Conservation (phyloP, 2,113 vertebrate species). For the Pheucticus melanocephalus region DNA sequence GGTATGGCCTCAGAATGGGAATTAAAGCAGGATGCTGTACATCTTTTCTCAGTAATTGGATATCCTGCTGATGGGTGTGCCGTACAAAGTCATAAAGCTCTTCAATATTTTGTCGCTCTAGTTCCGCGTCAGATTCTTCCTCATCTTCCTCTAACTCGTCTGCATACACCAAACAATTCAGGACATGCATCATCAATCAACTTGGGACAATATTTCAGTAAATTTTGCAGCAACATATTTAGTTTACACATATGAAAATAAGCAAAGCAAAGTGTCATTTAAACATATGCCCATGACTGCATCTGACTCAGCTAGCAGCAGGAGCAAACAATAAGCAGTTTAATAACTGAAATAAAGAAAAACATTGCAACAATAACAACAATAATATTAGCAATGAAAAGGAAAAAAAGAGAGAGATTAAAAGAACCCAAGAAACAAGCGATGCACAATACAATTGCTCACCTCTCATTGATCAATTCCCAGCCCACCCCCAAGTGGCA, state of each 20-base stretch:
- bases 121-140: conserved; percentile 86
- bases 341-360: not conserved
- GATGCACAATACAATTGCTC: not conserved
- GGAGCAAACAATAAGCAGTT: not conserved
- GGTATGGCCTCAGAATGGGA: conserved; percentile 78
- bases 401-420: not conserved
- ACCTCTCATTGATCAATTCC: not conserved
- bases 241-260: not conserved
- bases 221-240: not conserved
- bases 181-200: not conserved
- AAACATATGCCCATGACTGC: not conserved
- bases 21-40: conserved; percentile 89
- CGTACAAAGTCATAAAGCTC: conserved; percentile 94
- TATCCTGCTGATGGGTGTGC: conserved; percentile 81
- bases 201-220: not conserved
- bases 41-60: conserved; percentile 69
- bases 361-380: not conserved
- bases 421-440: not conserved
- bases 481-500: not conserved
- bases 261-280: not conserved
- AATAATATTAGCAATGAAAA: not conserved
- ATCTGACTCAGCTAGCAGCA: not conserved
- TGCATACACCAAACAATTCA: conserved; percentile 38
- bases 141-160: conserved; percentile 83
- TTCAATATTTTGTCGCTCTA: conserved; percentile 94